Conservation (phyloP, 2,797 vertebrate species). For the Emys orbicularis region DNA sequence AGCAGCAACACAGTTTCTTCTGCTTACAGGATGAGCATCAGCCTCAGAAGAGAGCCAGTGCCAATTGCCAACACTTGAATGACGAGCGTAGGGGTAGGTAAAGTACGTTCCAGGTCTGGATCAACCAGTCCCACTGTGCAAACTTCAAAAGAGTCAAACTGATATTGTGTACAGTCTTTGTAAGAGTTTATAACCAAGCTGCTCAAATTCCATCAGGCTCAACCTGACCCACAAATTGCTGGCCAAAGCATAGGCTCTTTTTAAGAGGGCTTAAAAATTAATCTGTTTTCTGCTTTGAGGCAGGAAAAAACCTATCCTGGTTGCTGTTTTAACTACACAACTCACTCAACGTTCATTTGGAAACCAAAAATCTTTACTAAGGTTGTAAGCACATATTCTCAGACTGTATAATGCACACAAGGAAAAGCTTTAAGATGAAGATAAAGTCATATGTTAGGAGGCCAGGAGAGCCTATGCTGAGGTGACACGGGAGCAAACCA, state of each 20-base stretch:
- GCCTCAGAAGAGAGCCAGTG: not conserved
- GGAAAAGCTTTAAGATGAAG: not conserved
- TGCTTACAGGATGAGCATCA: not conserved
- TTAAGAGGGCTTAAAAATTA: constrained; percentile 26
- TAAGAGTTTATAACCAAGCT: not conserved
- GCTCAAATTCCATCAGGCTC: not conserved
- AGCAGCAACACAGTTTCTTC: not conserved
- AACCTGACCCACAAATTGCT: not conserved
- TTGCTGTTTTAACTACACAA: not conserved
- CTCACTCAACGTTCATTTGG: not conserved
- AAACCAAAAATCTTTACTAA: not conserved
- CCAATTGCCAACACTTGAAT: too few species aligned
- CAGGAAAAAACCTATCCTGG: not conserved
- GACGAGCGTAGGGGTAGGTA: rapidly evolving
- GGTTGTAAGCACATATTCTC: not conserved
- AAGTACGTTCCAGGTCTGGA: not conserved
- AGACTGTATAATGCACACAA: not conserved
- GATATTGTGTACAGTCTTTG: rapidly evolving
- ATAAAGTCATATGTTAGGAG: not conserved
- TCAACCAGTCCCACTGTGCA: not conserved
- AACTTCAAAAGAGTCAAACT: not conserved
- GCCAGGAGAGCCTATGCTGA: not conserved
- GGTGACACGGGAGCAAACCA: not conserved
- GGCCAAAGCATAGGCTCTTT: constrained; percentile 5
- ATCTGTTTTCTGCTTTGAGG: not conserved